Evolutionary conservation across 2,113 vertebrate genomes (phyloP).

Genomic region (Ovis canadensis): DNA sequence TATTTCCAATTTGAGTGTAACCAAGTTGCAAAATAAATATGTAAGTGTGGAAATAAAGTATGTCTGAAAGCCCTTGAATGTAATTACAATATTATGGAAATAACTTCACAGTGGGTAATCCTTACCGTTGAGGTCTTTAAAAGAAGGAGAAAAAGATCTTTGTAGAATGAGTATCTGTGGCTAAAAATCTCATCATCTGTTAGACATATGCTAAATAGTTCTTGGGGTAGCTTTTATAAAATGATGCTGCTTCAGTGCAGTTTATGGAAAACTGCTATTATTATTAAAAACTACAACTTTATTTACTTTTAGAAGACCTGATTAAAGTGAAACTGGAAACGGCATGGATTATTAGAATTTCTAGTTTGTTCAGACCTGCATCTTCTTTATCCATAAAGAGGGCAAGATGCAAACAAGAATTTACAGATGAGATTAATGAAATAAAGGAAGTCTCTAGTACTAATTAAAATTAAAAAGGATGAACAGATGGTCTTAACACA

Average conservation of each 20-base stretch:
- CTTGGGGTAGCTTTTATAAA: conserved; percentile 27
- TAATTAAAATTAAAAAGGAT: conserved; percentile 81
- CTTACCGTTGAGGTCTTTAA: conserved; percentile 5
- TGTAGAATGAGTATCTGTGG: conserved; percentile 8
- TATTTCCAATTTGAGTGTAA: conserved; percentile 19
- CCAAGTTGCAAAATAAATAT: conserved; percentile 26
- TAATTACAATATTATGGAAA: conserved; percentile 52
- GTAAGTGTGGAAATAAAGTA: background rate
- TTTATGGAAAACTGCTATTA: conserved; percentile 39
- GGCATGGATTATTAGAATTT: background rate
- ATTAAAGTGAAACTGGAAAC: conserved; percentile 40
- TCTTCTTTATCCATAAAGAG: conserved; percentile 32
- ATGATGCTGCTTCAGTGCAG: background rate
- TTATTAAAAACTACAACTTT: conserved; percentile 45
- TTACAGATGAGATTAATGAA: conserved; percentile 74
- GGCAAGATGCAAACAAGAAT: conserved; percentile 53
- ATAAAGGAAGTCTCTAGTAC: conserved; percentile 74
- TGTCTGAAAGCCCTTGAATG: background rate
- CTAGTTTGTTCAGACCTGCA: background rate
- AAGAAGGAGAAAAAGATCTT: background rate
- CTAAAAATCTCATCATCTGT: conserved; percentile 57
- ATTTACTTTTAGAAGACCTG: conserved; percentile 25
- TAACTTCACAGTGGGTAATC: conserved; percentile 4
- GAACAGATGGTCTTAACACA: conserved; percentile 83
- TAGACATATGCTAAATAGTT: conserved; percentile 45